These are phyloP conservation scores for Pediacus dermestoides DNA, from an alignment of 2,888 invertebrate species.

Conservation along the genomic window DNA sequence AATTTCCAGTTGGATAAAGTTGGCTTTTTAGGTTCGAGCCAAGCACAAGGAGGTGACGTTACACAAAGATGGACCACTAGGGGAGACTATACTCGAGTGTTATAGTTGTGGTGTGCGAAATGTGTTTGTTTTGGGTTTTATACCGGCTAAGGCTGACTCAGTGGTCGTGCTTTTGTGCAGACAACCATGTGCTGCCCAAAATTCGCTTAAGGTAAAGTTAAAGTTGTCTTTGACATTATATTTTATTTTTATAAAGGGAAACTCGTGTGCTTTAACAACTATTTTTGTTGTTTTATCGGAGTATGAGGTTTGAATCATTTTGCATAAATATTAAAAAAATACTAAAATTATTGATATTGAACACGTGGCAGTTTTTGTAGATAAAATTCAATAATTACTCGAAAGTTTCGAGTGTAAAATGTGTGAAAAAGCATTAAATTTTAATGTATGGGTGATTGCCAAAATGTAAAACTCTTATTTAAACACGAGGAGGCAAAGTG, in stretches of 20 bases:
- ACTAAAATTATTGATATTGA: too few species aligned
- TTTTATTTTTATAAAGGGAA: conserved; percentile 5
- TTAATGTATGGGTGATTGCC: too few species aligned
- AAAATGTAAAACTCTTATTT: conserved; percentile 3
- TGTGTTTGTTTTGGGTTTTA: conserved; percentile 97
- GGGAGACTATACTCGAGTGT: conserved; percentile 96
- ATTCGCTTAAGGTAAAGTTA: conserved; percentile 69
- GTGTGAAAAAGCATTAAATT: conserved; percentile 4
- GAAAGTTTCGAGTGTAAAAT: too few species aligned
- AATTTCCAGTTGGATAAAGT: not conserved
- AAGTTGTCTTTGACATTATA: not conserved
- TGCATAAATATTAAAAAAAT: too few species aligned
- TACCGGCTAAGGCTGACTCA: conserved; percentile 98
- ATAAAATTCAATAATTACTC: too few species aligned
- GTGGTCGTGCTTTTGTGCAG: conserved; percentile 96
- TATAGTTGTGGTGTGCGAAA: conserved; percentile 98
- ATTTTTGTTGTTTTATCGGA: not conserved
- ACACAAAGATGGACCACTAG: conserved; percentile 95
- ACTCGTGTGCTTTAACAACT: too few species aligned
- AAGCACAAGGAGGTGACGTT: conserved; percentile 98
- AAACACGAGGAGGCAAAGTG: not conserved
- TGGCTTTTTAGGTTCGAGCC: conserved; percentile 60
- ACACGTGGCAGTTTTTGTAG: too few species aligned
- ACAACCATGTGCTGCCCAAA: conserved; percentile 97
- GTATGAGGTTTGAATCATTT: not conserved